Evolutionary conservation across 2,888 invertebrate species (phyloP), one percentile per base, ranked within the genome.

Genomic region (Euclidia mi): DNA sequence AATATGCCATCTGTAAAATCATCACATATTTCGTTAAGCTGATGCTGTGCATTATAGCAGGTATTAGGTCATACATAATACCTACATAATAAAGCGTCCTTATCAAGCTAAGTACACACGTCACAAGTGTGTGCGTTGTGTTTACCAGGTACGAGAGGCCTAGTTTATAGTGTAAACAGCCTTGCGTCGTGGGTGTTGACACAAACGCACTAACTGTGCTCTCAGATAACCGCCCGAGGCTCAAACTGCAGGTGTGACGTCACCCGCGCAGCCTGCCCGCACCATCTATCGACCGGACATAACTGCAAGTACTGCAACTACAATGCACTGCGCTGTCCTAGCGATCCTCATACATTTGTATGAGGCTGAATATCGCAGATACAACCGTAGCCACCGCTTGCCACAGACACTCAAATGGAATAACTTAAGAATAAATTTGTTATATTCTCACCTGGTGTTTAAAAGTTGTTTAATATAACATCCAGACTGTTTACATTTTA

Each of bases 211-310:
- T 88, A 85, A 89, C 85, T 83, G 85, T 86, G 81, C 69, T 80
- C 76, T 74, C 56, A 74, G 90, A 88, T 89, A 88, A 88, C 79
- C 57, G 70, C 48, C 42, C 52, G 41, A 56, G 51, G 45, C 46
- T 56, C 35, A 1, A 31, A 44, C 67, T 82, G 82, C 90, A 88
- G 85, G 89, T 90, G 85, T 89, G 86, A 82, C 84, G 85, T 83
- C 90, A 55, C 64, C 73, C 66, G 78, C 81, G 84, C 85, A 85
- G 78, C 73, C 82, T 82, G 81, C 73, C 82, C 81, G 81, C 82
- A 79, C 64, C 64, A 69, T 58, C 80, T 90, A 92, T 90, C 89
- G 89, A 90, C 88, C 91, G 82, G 77, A 49, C 64, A 64, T 47
- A n/a, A n/a, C 56, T 70, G 67, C n/a, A n/a, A n/a, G n/a, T n/a